A percentile compares a stretch with the other conserved stretches of the same genome.
Evolutionary conservation across 2,888 invertebrate species (phyloP).

Genomic region (Ganaspis brasiliensis): DNA sequence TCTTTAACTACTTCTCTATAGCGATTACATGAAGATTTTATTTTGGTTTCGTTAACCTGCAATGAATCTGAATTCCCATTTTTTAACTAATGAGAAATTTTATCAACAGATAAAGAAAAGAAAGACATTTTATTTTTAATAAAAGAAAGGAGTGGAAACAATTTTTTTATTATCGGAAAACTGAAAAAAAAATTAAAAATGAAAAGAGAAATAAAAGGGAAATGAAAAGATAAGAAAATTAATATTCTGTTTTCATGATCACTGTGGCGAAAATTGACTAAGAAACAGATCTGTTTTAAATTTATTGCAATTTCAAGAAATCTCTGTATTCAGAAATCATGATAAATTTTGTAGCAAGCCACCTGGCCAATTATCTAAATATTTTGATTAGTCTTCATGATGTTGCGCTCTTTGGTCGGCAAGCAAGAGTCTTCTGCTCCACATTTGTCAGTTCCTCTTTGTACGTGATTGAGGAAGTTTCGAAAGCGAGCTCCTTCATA

Average conservation of each 20-base stretch:
- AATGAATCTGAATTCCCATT: background rate
- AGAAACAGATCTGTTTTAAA: constrained; percentile 1
- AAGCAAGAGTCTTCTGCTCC: constrained; percentile 51
- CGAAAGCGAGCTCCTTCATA: constrained; percentile 38
- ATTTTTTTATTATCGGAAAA: background rate
- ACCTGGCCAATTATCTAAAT: constrained; percentile 68
- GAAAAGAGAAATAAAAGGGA: background rate
- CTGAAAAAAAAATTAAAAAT: background rate
- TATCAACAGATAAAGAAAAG: background rate
- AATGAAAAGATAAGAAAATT: too few relatives aligned
- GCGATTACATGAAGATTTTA: constrained; percentile 1
- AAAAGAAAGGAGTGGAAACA: too few relatives aligned
- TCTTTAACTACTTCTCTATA: constrained; percentile 3
- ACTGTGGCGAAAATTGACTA: too few relatives aligned
- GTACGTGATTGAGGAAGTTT: constrained; percentile 57
- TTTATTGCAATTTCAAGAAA: constrained; percentile 17
- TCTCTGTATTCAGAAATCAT: background rate
- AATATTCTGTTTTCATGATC: background rate
- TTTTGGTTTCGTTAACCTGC: background rate
- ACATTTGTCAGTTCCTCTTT: constrained; percentile 64
- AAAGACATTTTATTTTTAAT: too few relatives aligned
- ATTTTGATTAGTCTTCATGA: constrained; percentile 69
- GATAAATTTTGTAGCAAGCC: constrained; percentile 20
- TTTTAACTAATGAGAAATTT: background rate
- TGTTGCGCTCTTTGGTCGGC: constrained; percentile 56